Evolutionary conservation across 2,888 invertebrate species (phyloP), one percentile per base, ranked within the genome.

Genomic region (Uropetala carovei): DNA sequence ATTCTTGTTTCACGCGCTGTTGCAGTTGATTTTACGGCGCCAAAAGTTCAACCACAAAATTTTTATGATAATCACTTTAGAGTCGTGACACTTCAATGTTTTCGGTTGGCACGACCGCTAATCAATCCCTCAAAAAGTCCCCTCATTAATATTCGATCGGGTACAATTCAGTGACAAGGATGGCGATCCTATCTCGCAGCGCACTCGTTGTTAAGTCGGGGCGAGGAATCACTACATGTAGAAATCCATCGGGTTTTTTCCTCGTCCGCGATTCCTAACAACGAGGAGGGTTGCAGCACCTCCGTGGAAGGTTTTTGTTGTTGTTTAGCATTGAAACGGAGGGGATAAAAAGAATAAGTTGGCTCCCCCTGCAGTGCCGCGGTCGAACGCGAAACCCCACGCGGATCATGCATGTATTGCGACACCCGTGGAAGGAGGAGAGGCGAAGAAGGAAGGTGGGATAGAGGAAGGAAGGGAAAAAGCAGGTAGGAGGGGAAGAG

Each of bases 231-330:
- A 75, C 75, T 75, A 75, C 27, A 27, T n/a, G 75, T 75, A 27
- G 75, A 75, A 75, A 75, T 75, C 75, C 22, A 75, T 75, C 75
- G 75, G 75, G 22, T 75, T 75, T 27, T 75, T 75, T 75, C 27
- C 22, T 27, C 22, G 22, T 75, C 68, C 22, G 22, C 75, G 75
- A 75, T 27, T 22, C 9, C 22, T 68, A 64, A 64, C 18, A 68
- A n/a, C 22, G 18, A 27, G 22, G 22, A 27, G 22, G 22, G 75
- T 5, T 75, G 22, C 75, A 22, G 75, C 75, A 75, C 75, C 22
- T 75, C 16, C 22, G 9, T 9, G 1, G 22, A 13, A 11, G 22
- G 14, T 64, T 75, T 75, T 75, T 75, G 75, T 27, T 22, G 75
- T 75, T 22, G 75, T 75, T 75, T 75, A 75, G 75, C 75, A 75